Evolutionary conservation across 92 coral and sea anemone species (phyloP).

Genomic region (Hydrozoanthus gracilis): DNA sequence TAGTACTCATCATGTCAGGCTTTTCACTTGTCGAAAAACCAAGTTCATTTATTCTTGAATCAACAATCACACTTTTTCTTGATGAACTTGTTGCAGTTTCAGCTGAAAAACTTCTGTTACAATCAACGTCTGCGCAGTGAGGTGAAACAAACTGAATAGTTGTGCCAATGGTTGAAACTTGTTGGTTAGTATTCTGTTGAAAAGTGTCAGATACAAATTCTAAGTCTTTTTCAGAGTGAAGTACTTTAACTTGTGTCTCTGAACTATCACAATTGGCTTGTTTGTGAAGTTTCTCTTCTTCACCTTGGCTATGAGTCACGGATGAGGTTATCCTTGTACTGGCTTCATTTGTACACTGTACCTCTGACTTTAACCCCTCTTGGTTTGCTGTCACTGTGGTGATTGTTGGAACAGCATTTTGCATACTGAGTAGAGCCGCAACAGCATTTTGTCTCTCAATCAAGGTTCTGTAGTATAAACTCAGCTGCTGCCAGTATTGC

Average conservation of each 20-base stretch:
- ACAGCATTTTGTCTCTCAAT: slow-evolving; percentile 65
- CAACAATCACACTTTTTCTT: slow-evolving; percentile 32
- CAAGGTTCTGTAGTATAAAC: slow-evolving; percentile 70
- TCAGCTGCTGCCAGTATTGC: slow-evolving; percentile 89
- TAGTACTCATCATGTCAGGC: background rate
- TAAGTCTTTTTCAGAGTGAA: background rate
- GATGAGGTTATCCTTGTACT: background rate
- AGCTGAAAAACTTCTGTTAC: background rate
- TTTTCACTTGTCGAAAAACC: background rate
- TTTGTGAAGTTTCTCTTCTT: background rate
- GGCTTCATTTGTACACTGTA: background rate
- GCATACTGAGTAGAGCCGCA: slow-evolving; percentile 47
- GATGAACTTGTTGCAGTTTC: slow-evolving; percentile 48
- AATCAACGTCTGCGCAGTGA: background rate
- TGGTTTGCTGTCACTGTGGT: slow-evolving; percentile 33
- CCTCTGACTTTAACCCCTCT: background rate
- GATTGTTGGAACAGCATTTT: slow-evolving; percentile 36
- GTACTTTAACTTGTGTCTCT: background rate
- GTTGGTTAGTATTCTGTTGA: background rate
- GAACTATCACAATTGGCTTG: background rate
- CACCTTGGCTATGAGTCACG: background rate
- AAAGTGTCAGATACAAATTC: background rate
- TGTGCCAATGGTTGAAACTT: background rate
- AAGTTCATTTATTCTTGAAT: slow-evolving; percentile 2
- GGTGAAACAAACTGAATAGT: background rate